Evolutionary conservation across 1,140 invertebrate genomes (phyloP).

Genomic region (Doryteuthis pealeii): DNA sequence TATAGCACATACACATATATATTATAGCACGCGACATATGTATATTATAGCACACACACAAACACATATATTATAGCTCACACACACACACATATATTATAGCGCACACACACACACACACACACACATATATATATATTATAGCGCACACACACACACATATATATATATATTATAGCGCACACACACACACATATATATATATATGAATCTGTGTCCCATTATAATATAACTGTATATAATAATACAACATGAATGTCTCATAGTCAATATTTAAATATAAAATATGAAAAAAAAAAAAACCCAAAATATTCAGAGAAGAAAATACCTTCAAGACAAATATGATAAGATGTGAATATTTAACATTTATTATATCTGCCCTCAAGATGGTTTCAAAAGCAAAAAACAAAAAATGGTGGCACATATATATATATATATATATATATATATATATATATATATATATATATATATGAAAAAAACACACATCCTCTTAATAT

Average conservation of each 20-base stretch:
- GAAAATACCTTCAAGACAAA: too few relatives aligned
- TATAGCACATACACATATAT: background rate
- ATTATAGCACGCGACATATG: background rate
- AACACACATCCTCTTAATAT: background rate
- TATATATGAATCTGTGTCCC: background rate
- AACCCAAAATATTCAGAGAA: too few relatives aligned
- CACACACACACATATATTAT: background rate
- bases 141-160: background rate
- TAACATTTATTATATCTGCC: too few relatives aligned
- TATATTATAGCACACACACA: background rate
- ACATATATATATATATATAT: background rate
- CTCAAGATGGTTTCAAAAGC: too few relatives aligned
- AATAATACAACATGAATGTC: background rate
- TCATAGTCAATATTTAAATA: too few relatives aligned
- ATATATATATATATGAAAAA: background rate
- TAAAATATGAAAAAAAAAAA: too few relatives aligned
- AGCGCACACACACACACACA: background rate
- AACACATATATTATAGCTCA: background rate
- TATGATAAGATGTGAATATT: too few relatives aligned
- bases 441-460: background rate
- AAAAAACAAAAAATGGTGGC: too few relatives aligned
- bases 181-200: background rate
- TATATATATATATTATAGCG: background rate
- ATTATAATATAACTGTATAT: background rate
- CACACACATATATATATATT: background rate